Evolutionary conservation across 2,797 vertebrate species (phyloP), one percentile per base, ranked within the genome.

Genomic region (Enteromius argenteus): DNA sequence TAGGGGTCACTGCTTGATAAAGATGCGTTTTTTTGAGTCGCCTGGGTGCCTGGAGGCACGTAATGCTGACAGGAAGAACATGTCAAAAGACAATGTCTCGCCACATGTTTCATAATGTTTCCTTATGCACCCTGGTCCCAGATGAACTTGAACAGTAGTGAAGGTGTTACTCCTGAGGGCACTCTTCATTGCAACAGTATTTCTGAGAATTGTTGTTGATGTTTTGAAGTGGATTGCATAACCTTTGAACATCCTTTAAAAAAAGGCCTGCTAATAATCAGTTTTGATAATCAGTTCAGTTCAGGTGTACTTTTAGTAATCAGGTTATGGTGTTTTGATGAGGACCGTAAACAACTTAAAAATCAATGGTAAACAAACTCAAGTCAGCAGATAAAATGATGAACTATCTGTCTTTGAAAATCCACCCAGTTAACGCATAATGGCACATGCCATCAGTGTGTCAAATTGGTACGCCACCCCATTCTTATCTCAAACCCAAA

Each of bases 401-500:
- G 30, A 60, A 79, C 67, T 79, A 73, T 56, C 32, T 58, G 39
- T 80, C 75, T 35, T 42, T 21, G 23, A 39, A 39, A 66, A 80
- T 69, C 58, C 81, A 44, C 82, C 84, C 86, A 81, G 79, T 78
- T 85, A 84, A 60, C 79, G 74, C 58, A 80, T 42, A 21, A 49
- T 78, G 56, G 53, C 80, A 42, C 84, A 21, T 64, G 14, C 62
- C 72, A 69, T 58, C 21, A 23, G 23, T 71, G 44, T 85, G 21
- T 30, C 30, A 67, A 74, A 49, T 37, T 42, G 21, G 13, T 19
- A 44, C 39, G 39, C 77, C 77, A 76, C 46, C 32, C 80, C 60
- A 27, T 75, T 83, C 77, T 92, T 93, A 92, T 93, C 92, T 83
- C 87, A 6, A 86, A 74, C 79, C 79, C 15, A 80, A 79, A 89